A percentile compares a stretch with the other conserved stretches of the same genome.
These are phyloP conservation scores for Mylabris phalerata DNA, from an alignment of 1,140 invertebrate species.

Conservation along the genomic window DNA sequence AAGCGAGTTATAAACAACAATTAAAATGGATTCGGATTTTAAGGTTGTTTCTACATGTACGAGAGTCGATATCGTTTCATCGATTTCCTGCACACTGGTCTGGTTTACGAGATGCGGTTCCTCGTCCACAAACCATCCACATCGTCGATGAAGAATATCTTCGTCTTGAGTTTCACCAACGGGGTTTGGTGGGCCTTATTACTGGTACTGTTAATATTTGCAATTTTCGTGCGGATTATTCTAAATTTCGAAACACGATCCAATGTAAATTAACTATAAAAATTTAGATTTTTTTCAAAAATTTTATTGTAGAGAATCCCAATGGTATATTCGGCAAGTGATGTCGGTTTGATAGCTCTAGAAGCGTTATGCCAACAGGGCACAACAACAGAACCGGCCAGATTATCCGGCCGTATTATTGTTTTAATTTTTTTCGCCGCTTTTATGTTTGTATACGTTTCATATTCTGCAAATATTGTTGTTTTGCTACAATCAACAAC, in stretches of 20 bases:
- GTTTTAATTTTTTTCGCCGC: conserved; percentile 26
- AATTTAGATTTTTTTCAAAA: not conserved
- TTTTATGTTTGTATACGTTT: conserved; percentile 36
- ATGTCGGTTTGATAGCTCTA: conserved; percentile 28
- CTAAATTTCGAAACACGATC: conserved; percentile 5
- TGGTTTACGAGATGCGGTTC: conserved; percentile 7
- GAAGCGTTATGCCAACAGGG: conserved; percentile 36
- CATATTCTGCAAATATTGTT: conserved; percentile 35
- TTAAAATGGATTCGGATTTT: not conserved
- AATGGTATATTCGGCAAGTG: conserved; percentile 10
- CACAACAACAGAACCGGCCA: conserved; percentile 23
- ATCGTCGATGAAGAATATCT: conserved; percentile 28
- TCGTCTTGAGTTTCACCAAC: conserved; percentile 18
- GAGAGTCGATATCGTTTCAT: conserved; percentile 12
- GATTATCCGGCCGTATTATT: conserved; percentile 25
- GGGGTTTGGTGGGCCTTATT: conserved; percentile 22
- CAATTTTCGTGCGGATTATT: not conserved
- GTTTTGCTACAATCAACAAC: conserved; percentile 31
- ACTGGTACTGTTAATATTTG: not conserved
- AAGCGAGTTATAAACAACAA: not conserved
- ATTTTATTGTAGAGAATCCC: not conserved
- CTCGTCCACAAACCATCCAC: conserved; percentile 24
- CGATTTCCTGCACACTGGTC: conserved; percentile 13
- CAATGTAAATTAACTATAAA: not conserved
- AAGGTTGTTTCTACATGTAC: conserved; percentile 8